These are phyloP conservation scores for Barypeithes pellucidus DNA, from an alignment of 2,888 invertebrate species.

Conservation along the genomic window DNA sequence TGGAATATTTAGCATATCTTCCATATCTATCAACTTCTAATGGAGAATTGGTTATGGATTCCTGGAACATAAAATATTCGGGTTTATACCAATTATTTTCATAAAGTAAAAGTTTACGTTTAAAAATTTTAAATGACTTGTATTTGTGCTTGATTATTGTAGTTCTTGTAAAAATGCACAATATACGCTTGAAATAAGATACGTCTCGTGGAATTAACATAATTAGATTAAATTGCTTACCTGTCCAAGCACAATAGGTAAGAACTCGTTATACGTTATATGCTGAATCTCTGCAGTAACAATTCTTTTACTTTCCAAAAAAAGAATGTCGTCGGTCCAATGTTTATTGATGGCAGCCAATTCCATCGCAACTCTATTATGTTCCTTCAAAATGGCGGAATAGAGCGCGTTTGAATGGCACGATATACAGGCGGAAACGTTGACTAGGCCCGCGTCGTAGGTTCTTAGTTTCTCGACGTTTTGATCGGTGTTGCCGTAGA, in stretches of 20 bases:
- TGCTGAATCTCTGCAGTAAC: constrained; percentile 88
- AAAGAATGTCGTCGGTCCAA: constrained; percentile 87
- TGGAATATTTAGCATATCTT: constrained; percentile 87
- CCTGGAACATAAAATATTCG: constrained; percentile 68
- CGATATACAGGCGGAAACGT: constrained; percentile 78
- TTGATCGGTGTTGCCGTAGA: constrained; percentile 86
- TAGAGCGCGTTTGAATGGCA: constrained; percentile 82
- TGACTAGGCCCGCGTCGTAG: constrained; percentile 83
- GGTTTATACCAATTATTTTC: no score
- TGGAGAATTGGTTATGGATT: constrained; percentile 77
- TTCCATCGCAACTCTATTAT: constrained; percentile 84
- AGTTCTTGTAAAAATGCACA: no score
- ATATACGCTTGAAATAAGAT: not conserved
- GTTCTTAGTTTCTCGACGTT: constrained; percentile 80
- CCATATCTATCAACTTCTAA: constrained; percentile 79
- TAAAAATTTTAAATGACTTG: no score
- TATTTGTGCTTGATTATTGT: no score
- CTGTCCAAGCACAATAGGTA: constrained; percentile 84
- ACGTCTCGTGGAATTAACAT: not conserved
- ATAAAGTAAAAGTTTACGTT: no score
- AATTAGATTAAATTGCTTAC: constrained; percentile 68
- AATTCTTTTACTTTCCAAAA: constrained; percentile 83
- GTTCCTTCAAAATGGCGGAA: constrained; percentile 82
- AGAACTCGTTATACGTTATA: constrained; percentile 87
- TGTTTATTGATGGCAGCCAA: constrained; percentile 82